Percentiles rank a stretch among this genome's conserved stretches.
Evolutionary conservation across 2,888 invertebrate genomes (phyloP).

Genomic region (Noctua janthina): DNA sequence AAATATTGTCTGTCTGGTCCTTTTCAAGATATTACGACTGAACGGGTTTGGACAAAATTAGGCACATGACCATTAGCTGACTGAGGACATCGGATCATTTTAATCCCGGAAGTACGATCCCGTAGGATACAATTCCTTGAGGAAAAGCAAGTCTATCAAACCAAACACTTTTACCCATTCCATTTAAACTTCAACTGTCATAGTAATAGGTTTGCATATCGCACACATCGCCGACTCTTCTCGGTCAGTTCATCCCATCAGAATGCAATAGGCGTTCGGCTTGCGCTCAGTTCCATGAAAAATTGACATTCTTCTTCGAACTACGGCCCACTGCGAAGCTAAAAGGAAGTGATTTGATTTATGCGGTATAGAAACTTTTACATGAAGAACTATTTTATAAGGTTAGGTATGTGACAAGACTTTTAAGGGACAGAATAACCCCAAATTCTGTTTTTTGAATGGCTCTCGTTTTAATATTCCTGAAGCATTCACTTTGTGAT

Average conservation of each 20-base stretch:
- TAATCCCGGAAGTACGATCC: too few relatives aligned
- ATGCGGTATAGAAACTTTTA: conserved; percentile 13
- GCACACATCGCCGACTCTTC: conserved; percentile 28
- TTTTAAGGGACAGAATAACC: background rate
- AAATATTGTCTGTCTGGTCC: too few relatives aligned
- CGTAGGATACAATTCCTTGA: background rate
- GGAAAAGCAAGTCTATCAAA: background rate
- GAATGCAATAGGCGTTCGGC: conserved; percentile 51
- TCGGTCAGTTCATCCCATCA: conserved; percentile 53
- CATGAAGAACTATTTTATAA: conserved; percentile 7
- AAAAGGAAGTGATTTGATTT: conserved; percentile 41
- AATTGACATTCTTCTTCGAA: conserved; percentile 56
- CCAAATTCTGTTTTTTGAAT: too few relatives aligned
- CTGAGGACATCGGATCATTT: background rate
- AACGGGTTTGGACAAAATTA: background rate
- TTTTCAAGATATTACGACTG: background rate
- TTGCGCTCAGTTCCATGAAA: conserved; percentile 41
- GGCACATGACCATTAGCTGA: background rate
- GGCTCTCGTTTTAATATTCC: too few relatives aligned
- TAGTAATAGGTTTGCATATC: conserved; percentile 42
- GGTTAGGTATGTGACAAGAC: background rate
- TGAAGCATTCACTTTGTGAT: too few relatives aligned
- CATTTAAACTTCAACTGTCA: conserved; percentile 16
- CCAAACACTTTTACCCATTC: background rate
- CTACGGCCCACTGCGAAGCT: conserved; percentile 22